Evolutionary conservation across 2,888 invertebrate genomes (phyloP).

Genomic region (Drosophila pegasa): DNA sequence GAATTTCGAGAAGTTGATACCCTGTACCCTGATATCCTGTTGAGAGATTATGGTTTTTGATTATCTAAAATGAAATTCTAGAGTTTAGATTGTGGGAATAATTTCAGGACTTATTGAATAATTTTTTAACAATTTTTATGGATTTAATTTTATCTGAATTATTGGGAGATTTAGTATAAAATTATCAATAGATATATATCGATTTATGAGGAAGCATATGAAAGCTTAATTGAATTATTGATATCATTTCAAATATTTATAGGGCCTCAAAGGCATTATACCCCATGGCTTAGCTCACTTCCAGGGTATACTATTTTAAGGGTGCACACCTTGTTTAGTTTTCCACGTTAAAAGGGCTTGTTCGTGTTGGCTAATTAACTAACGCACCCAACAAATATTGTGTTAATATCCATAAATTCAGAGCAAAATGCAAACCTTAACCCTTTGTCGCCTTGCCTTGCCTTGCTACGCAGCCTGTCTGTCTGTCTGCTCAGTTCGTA

Average conservation of each 20-base stretch:
- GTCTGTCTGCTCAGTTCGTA: slow-evolving; percentile 4
- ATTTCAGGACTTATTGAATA: too few relatives aligned
- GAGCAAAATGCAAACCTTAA: slow-evolving; percentile 50
- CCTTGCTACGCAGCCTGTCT: slow-evolving; percentile 7
- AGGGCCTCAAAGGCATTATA: not conserved
- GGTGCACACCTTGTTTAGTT: slow-evolving; percentile 15
- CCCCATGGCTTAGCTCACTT: too few relatives aligned
- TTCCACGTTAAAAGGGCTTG: slow-evolving; percentile 59
- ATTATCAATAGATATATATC: slow-evolving; percentile 2
- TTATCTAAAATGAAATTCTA: too few relatives aligned
- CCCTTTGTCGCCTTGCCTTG: slow-evolving; percentile 57
- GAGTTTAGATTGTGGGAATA: too few relatives aligned
- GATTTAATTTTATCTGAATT: too few relatives aligned
- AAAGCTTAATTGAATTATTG: too few relatives aligned
- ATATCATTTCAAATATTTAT: not conserved
- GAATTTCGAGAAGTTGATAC: not conserved
- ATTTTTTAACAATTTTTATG: too few relatives aligned
- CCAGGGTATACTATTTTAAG: slow-evolving; percentile 4
- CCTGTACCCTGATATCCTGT: not conserved
- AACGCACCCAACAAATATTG: slow-evolving; percentile 66
- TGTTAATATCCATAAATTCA: slow-evolving; percentile 73
- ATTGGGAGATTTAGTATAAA: too few relatives aligned
- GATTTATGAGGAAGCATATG: too few relatives aligned
- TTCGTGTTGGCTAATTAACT: slow-evolving; percentile 34
- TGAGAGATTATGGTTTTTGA: too few relatives aligned